Evolutionary conservation across 64 coral and sea anemone species (phyloP).

Genomic region (Montipora sp.): DNA sequence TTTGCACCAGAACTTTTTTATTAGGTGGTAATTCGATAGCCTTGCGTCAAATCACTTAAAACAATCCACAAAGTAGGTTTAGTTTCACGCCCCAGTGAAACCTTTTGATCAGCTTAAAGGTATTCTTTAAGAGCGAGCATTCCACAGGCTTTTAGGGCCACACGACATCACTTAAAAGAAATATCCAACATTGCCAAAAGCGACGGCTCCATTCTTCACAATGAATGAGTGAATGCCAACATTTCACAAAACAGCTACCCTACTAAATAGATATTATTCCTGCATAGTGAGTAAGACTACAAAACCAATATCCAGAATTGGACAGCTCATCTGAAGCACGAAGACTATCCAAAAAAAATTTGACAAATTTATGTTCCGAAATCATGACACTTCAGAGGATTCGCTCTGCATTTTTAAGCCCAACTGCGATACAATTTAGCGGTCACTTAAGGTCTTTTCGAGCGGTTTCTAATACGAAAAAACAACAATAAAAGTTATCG

Average conservation of each 20-base stretch:
- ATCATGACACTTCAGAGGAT: neutral
- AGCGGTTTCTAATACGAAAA: constrained; percentile 17
- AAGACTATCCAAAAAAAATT: neutral
- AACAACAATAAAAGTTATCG: neutral
- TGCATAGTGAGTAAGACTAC: neutral
- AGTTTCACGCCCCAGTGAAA: constrained; percentile 11
- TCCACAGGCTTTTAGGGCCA: neutral
- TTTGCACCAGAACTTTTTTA: neutral
- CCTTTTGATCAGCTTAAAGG: neutral
- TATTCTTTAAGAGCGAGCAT: neutral
- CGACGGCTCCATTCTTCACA: neutral
- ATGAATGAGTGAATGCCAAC: neutral
- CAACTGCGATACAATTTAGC: neutral
- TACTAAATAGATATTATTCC: neutral
- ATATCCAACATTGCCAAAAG: neutral
- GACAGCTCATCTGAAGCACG: neutral
- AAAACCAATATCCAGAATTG: constrained; percentile 6
- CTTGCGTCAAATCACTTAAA: neutral
- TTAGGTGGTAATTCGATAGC: neutral
- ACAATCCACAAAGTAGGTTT: neutral
- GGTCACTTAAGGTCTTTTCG: neutral
- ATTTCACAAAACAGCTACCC: no score
- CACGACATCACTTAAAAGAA: neutral
- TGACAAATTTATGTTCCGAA: neutral
- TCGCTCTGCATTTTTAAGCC: neutral